Base-by-base conservation (phyloP, 1,140 invertebrate genomes). In the Brachionus rubens region DNA sequence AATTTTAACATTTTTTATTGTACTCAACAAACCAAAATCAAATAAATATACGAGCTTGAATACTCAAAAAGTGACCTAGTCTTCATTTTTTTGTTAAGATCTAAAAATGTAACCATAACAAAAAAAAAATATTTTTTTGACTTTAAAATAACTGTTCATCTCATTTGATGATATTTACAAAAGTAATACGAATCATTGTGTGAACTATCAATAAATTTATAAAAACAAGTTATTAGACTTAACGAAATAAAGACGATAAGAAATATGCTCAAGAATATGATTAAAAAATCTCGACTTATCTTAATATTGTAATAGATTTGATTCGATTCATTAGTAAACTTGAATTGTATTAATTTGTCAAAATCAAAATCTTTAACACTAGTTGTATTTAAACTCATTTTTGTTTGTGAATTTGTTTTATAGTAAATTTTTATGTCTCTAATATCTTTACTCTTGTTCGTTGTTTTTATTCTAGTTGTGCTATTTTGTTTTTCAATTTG, bases 401-500 rank as follows among this genome's bases (percentile, higher is more conserved):
- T 16, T 30, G 36, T 59, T 28, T 59, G 54, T 2, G 54, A 1
- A 21, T 59, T 59, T 1, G 54, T 59, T 30, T 59, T 59, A 33
- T 59, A 59, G 30, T 59, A 59, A 16, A 59, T 59, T 59, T 59
- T 59, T 40, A 59, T 59, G 30, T 59, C 54, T 16, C 54, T 59
- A 19, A 33, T 59, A 12, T 41, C 36, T 3, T 33, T 36, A 19
- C 36, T n/a, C 16, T 59, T 59, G n/a, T 33, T 59, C 21, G 3
- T 28, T 7, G 16, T 59, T 1, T 28, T 59, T 36, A 9, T 9
- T 36, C 4, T 9, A 5, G 33, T 36, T 36, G 33, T 5, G 9
- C 9, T 36, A 36, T 3, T 36, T 36, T n/a, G n/a, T n/a, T 36
- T 36, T 3, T 36, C 9, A 36, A 36, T 3, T 36, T 3, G 4